Evolutionary conservation across 1,140 invertebrate species (phyloP).

Genomic region (Papilio dardanus): DNA sequence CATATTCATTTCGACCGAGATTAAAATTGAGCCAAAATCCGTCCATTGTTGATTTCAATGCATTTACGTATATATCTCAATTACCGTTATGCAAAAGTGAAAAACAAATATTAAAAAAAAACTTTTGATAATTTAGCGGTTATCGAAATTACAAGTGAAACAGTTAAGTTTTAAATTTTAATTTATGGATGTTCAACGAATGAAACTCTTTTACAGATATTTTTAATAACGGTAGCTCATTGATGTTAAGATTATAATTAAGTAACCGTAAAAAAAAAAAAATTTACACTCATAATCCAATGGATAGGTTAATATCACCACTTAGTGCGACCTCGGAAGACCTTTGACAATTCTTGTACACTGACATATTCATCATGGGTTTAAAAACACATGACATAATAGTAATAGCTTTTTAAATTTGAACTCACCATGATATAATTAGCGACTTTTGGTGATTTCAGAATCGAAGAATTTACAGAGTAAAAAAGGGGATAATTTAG

Average conservation of each 20-base stretch:
- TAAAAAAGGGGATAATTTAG: too few relatives aligned
- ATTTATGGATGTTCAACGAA: constrained; percentile 8
- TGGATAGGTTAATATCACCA: neutral
- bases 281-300: neutral
- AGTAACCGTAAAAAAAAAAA: neutral
- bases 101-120: neutral
- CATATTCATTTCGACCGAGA: neutral
- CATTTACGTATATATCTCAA: neutral
- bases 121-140: neutral
- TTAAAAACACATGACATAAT: neutral
- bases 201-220: constrained; percentile 10
- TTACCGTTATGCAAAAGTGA: neutral
- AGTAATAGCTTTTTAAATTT: neutral
- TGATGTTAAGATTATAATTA: constrained; percentile 13
- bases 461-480: neutral
- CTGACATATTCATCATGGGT: neutral
- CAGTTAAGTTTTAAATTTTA: neutral
- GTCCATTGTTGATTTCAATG: neutral
- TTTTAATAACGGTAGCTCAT: constrained; percentile 15
- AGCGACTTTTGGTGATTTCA: too few relatives aligned
- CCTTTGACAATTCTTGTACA: neutral
- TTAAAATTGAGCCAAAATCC: neutral
- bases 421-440: neutral
- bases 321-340: neutral
- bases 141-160: constrained; percentile 2